These are phyloP conservation scores for Thrips palmi DNA, from an alignment of 1,140 invertebrate species.

Conservation along the genomic window DNA sequence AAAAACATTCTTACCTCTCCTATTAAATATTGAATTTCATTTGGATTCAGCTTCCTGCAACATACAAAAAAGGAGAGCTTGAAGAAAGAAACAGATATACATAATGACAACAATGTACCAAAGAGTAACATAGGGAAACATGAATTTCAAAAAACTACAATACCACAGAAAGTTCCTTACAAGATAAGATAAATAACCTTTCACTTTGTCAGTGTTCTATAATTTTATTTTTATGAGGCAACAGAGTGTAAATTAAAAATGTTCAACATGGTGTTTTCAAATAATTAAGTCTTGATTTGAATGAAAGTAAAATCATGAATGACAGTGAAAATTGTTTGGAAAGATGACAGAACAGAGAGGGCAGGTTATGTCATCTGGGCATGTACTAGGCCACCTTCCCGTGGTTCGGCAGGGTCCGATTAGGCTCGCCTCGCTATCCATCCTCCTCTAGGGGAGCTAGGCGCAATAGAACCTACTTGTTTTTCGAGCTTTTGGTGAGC, in stretches of 20 bases:
- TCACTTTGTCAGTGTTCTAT: not conserved
- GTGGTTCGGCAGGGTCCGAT: not conserved
- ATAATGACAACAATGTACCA: slow-evolving; percentile 1
- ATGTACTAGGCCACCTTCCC: slow-evolving; percentile 1
- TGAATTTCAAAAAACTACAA: not conserved
- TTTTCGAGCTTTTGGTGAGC: slow-evolving; percentile 23
- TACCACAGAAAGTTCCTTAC: not conserved
- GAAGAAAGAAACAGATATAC: slow-evolving; percentile 3
- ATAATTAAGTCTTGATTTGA: too few relatives aligned
- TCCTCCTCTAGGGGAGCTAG: not conserved
- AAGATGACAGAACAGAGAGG: too few relatives aligned
- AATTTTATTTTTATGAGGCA: too few relatives aligned
- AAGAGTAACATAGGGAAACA: slow-evolving; percentile 1
- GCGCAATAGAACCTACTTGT: slow-evolving; percentile 17
- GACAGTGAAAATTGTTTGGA: too few relatives aligned
- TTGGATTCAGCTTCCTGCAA: too few relatives aligned
- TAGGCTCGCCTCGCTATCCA: not conserved
- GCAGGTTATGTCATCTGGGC: not conserved
- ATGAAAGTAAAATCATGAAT: too few relatives aligned
- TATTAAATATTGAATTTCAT: slow-evolving; percentile 59
- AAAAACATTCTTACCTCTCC: slow-evolving; percentile 29
- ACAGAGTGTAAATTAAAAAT: too few relatives aligned
- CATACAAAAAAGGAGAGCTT: slow-evolving; percentile 2
- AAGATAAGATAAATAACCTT: not conserved
- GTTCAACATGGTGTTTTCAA: too few relatives aligned